Evolutionary conservation across 2,797 vertebrate species (phyloP).

Genomic region (Loris lydekkerianus): DNA sequence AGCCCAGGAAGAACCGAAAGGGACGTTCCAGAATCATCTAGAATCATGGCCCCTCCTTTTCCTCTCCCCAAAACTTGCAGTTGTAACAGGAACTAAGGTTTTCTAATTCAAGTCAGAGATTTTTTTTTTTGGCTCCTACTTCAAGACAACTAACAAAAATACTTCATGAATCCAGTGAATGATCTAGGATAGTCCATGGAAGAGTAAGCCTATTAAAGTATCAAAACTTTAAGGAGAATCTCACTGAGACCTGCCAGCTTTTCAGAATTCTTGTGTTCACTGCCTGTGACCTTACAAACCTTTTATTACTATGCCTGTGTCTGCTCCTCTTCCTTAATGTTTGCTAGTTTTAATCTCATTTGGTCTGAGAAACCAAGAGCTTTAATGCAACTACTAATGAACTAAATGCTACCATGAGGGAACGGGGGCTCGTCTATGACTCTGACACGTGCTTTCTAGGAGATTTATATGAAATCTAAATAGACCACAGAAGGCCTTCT

Average conservation of each 20-base stretch:
- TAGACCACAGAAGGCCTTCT: conserved; percentile 40
- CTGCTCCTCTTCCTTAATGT: not conserved
- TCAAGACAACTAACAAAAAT: conserved; percentile 31
- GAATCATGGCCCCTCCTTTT: not conserved
- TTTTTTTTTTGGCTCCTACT: not conserved
- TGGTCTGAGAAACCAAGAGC: conserved; percentile 34
- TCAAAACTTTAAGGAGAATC: conserved; percentile 1
- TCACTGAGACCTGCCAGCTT: not conserved
- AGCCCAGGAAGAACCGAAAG: not conserved
- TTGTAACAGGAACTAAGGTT: not conserved
- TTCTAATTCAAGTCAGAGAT: conserved; percentile 13
- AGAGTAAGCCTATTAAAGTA: not conserved
- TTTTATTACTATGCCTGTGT: not conserved
- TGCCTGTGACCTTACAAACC: not conserved
- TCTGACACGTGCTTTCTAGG: not conserved
- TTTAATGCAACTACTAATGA: conserved; percentile 7
- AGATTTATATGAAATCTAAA: not conserved
- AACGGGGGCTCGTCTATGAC: not conserved
- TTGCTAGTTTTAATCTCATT: not conserved
- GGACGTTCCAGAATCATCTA: not conserved
- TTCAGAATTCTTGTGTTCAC: not conserved
- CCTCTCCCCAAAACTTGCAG: not conserved
- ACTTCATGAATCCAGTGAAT: not conserved
- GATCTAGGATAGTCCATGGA: not conserved
- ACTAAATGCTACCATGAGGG: not conserved